Base-by-base conservation (phyloP, 2,888 invertebrate genomes). In the Phyto melanocephala region DNA sequence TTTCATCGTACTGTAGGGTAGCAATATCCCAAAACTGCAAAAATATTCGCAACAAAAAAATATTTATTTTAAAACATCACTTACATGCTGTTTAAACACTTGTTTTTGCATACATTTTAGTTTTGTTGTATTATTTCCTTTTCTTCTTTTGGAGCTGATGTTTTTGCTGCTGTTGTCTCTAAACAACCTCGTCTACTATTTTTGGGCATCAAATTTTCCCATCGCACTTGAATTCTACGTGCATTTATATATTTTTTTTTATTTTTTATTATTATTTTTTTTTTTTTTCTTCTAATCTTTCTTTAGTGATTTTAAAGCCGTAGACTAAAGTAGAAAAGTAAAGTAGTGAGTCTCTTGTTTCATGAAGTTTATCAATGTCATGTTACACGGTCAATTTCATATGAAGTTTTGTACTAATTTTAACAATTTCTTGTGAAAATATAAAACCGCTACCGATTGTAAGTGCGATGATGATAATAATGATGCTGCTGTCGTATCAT, bases 11-110 rank as follows among this genome's bases (percentile, higher is more conserved):
- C 7, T 35, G 28, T 77, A 77, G 76, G 42, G 76, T 42, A 35
- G 1, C 20, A 13, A 37, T 28, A 40, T 22, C 1, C 5, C 20
- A 40, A 76, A 50, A 35, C 17, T 10, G 20, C 50, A 42, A 24
- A 54, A 37, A 13, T 42, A 65, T 72, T 37, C 2, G 24, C 45
- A 54, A 65, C 20, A 47, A 65, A 45, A 71, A 68, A 56, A 62
- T 11, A 22, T 63, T 78, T 74, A 42, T 28, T 47, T 63, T 40
- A 50, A 33, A 77, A 75, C 81, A 82, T 82, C 78, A 79, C 74
- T 82, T 60, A 82, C 81, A 82, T 82, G 79, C 81, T 79, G 81
- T 82, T 82, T 65, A 82, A 79, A 82, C 81, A 82, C 81, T 82
- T 82, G 81, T 82, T 78, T 82, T 81, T 79, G 54, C 77, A 17